Conservation (phyloP, 2,888 invertebrate species). For the Ornithoptera priamus region DNA sequence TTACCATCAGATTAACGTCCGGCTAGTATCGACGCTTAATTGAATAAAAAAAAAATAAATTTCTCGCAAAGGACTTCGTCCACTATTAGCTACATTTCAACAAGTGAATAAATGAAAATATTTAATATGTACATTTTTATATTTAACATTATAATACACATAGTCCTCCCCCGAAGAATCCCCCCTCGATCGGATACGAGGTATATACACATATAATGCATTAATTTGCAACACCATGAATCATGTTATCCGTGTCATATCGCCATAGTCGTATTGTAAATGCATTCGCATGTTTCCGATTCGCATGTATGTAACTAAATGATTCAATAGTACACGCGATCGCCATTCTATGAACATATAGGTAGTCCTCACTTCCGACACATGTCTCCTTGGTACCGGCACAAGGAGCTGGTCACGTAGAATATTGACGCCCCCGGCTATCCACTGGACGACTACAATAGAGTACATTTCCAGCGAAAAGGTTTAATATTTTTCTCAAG, state of each 20-base stretch:
- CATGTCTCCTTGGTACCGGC: conserved; percentile 73
- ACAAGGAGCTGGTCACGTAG: conserved; percentile 76
- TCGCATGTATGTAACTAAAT: conserved; percentile 59
- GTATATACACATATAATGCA: neutral
- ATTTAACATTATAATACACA: too few relatives aligned
- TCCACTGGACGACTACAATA: conserved; percentile 65
- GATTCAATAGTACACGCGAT: conserved; percentile 60
- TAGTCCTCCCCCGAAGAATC: too few relatives aligned
- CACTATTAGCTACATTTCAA: too few relatives aligned
- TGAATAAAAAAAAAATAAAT: too few relatives aligned
- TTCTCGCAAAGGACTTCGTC: too few relatives aligned
- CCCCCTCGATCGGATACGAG: too few relatives aligned
- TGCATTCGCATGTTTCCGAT: conserved; percentile 34
- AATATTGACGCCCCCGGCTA: conserved; percentile 77
- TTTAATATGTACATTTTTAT: too few relatives aligned
- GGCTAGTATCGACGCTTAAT: too few relatives aligned
- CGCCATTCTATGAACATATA: conserved; percentile 73
- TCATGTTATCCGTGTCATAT: conserved; percentile 14
- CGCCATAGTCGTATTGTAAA: conserved; percentile 16
- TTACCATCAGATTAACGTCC: too few relatives aligned
- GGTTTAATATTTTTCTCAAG: conserved; percentile 54
- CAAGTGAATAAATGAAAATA: too few relatives aligned
- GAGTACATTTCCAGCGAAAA: conserved; percentile 49
- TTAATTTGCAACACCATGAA: conserved; percentile 9
- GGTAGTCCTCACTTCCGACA: conserved; percentile 78